These are phyloP conservation scores for Drosophila quadrilineata DNA, from an alignment of 1,140 invertebrate genomes.

Conservation along the genomic window DNA sequence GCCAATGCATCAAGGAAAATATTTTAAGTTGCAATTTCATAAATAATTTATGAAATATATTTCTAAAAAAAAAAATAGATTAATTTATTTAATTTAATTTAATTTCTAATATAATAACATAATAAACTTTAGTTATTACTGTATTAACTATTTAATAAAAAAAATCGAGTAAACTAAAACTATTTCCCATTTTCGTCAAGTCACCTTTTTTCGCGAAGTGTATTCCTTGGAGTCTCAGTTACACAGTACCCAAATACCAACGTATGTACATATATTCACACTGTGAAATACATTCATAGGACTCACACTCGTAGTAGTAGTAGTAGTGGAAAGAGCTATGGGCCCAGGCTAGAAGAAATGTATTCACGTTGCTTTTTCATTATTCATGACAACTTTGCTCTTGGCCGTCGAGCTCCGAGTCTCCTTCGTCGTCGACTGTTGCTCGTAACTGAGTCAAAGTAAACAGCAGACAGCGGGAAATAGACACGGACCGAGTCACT, in stretches of 20 bases:
- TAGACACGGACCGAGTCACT: conserved; percentile 18
- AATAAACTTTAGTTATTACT: too few species aligned
- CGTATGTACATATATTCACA: neutral
- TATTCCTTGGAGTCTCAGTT: neutral
- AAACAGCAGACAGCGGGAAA: conserved; percentile 66
- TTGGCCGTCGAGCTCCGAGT: conserved; percentile 49
- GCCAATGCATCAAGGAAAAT: too few species aligned
- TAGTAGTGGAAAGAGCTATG: conserved; percentile 7
- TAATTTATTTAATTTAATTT: too few species aligned
- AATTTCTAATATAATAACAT: too few species aligned
- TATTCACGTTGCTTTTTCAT: conserved; percentile 77
- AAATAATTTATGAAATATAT: too few species aligned
- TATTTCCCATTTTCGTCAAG: neutral
- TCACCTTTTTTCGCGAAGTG: conserved; percentile 17
- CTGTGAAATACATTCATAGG: neutral
- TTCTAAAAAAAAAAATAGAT: too few species aligned
- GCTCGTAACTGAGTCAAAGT: conserved; percentile 66
- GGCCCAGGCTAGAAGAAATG: conserved; percentile 48
- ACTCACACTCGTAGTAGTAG: too few species aligned
- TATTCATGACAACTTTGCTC: conserved; percentile 76
- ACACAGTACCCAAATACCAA: conserved; percentile 1
- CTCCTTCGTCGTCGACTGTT: conserved; percentile 26
- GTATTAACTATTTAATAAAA: too few species aligned
- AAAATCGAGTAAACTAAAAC: too few species aligned
- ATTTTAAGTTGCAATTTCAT: too few species aligned